Base-by-base conservation (phyloP, 2,888 invertebrate species). In the Dastarcus helophoroides region DNA sequence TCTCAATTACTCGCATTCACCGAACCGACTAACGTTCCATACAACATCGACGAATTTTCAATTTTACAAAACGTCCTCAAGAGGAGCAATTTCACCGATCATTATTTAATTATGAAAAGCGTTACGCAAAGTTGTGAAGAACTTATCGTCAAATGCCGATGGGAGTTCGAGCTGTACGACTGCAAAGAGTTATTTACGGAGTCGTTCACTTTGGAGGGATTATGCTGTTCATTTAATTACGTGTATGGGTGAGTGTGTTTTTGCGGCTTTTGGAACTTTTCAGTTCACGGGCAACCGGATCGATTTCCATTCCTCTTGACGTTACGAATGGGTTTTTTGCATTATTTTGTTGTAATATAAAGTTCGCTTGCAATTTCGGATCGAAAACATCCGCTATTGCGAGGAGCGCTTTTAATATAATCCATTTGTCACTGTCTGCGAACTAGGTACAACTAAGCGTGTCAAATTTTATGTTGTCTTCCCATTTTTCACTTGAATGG, bases 171-270 rank as follows among this genome's bases (percentile, higher is more conserved):
- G 4, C 29, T 27, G 8, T 37, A 46, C 2, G 37, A 48, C 5
- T 63, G 62, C 33, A 22, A 10, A 1, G 26, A 48, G n/a, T 29
- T 48, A 15, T 59, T 63, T 31, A 37, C 39, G 21, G 32, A 44
- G 13, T 44, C 53, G 3, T 43, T 50, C 9, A 54, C 53, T 2
- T 37, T 37, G 2, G 34, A 48, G 27, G 61, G 63, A 2, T 26
- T 47, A 12, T 63, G 63, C 26, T 63, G 62, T 34, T 57, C 61
- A 2, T 63, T 60, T 35, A 63, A 63, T 38, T 58, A 47, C 32
- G 23, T 37, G 4, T n/a, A 17, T 21, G 37, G 28, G 45, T 44
- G 38, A 36, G 30, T 33, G 17, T 22, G 11, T 28, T 35, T 32
- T n/a, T 3, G n/a, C n/a, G n/a, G n/a, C n/a, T n/a, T n/a, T n/a